A percentile compares a stretch with the other conserved stretches of the same genome.
These are phyloP conservation scores for Coturnix japonica DNA, from an alignment of 2,113 vertebrate genomes.

Conservation along the genomic window DNA sequence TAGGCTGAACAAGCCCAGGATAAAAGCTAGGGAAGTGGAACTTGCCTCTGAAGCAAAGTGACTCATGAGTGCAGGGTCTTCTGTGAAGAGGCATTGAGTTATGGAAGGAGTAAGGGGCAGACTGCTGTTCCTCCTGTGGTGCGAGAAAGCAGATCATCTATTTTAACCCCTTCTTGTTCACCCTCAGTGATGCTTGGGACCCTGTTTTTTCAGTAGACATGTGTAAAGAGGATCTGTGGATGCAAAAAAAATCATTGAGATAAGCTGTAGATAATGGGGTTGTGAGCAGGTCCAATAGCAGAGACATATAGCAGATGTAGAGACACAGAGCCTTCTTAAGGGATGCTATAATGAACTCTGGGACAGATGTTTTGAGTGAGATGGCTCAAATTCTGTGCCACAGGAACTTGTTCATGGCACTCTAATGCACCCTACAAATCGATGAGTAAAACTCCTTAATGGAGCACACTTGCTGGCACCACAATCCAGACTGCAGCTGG, in stretches of 20 bases:
- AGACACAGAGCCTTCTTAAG: background rate
- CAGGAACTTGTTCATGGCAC: background rate
- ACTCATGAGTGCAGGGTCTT: background rate
- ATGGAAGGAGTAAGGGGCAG: background rate
- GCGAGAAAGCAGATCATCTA: rapidly evolving
- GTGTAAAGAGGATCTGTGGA: background rate
- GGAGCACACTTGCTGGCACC: background rate
- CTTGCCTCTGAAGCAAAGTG: background rate
- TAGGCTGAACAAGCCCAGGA: no score
- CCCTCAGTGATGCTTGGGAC: background rate
- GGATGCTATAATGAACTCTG: rapidly evolving
- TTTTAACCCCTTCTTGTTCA: background rate
- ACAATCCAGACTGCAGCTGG: background rate
- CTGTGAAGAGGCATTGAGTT: background rate
- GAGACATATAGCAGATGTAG: background rate
- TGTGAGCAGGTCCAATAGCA: background rate
- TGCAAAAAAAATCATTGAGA: background rate
- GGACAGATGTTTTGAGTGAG: background rate
- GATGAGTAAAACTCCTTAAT: background rate
- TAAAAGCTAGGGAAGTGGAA: background rate
- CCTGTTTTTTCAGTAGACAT: background rate
- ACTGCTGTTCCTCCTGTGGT: rapidly evolving
- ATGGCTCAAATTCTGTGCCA: background rate
- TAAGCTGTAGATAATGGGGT: background rate
- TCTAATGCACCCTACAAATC: background rate